phyloP scores from a whole-genome alignment of 2,888 invertebrate species.

The Netelia melanura region DNA sequence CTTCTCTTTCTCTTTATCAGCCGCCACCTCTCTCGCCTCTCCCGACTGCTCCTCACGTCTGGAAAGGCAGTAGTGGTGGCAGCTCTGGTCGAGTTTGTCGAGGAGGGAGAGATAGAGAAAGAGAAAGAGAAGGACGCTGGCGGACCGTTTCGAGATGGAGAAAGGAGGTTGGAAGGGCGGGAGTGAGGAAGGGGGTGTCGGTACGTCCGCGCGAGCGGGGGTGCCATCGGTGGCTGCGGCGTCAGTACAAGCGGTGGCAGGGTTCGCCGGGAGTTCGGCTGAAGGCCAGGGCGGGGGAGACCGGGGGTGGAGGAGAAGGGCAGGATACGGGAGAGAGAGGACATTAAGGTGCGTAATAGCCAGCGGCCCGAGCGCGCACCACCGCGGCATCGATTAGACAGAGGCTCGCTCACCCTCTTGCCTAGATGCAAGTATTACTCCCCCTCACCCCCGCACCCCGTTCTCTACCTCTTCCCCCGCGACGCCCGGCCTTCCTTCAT shows the following conservation, averaged over 20 bases:
- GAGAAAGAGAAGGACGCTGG: conserved; percentile 59
- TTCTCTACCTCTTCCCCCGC: conserved; percentile 70
- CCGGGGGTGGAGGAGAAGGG: conserved; percentile 62
- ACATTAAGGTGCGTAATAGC: conserved; percentile 85
- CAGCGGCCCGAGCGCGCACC: conserved; percentile 84
- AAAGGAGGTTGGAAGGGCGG: conserved; percentile 24
- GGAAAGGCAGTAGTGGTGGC: conserved; percentile 65
- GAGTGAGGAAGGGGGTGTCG: conserved; percentile 54
- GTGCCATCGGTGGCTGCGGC: conserved; percentile 74
- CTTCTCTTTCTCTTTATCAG: conserved; percentile 34
- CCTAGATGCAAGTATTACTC: conserved; percentile 78
- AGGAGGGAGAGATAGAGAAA: conserved; percentile 62
- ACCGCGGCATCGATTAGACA: conserved; percentile 85
- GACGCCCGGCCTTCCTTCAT: conserved; percentile 62
- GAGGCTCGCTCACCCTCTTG: conserved; percentile 80
- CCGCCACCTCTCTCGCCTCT: conserved; percentile 31
- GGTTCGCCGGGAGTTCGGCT: conserved; percentile 57
- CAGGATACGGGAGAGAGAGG: conserved; percentile 76
- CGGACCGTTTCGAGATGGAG: conserved; percentile 63
- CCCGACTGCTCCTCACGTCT: conserved; percentile 59
- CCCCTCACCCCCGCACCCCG: conserved; percentile 59
- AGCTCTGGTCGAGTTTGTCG: conserved; percentile 62
- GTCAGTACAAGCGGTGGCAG: conserved; percentile 70
- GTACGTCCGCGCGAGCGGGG: conserved; percentile 65
- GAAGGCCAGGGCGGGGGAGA: conserved; percentile 56